phyloP scores from a whole-genome alignment of 1,140 invertebrate species.

The Procambarus virginalis region DNA sequence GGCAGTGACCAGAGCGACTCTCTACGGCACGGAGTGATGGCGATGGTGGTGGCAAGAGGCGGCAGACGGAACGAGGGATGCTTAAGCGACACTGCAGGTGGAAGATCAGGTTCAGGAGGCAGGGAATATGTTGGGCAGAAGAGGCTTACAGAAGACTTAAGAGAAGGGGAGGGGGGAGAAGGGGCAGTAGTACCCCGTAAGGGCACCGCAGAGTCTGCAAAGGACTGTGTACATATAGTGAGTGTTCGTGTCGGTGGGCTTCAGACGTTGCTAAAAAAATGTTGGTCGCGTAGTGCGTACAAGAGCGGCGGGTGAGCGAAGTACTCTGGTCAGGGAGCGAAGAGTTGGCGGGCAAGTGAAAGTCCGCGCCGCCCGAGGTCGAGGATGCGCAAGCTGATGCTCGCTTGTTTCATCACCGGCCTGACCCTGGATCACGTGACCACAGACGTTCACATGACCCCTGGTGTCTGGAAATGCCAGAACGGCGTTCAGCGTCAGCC shows the following conservation, averaged over 20 bases:
- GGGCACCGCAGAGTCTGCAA: too few relatives aligned
- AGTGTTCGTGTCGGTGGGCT: background rate
- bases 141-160: too few relatives aligned
- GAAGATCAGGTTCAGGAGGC: too few relatives aligned
- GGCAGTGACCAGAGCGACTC: too few relatives aligned
- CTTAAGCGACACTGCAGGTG: too few relatives aligned
- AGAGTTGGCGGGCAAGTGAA: background rate
- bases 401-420: slow-evolving; percentile 27
- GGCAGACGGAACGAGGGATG: too few relatives aligned
- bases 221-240: too few relatives aligned
- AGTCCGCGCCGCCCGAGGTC: background rate
- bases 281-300: background rate
- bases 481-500: background rate
- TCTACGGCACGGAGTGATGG: too few relatives aligned
- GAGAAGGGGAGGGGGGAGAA: too few relatives aligned
- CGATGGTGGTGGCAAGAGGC: too few relatives aligned
- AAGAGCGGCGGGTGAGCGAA: background rate
- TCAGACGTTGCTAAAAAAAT: background rate
- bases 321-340: background rate
- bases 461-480: background rate
- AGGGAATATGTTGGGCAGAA: too few relatives aligned
- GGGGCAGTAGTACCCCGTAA: too few relatives aligned
- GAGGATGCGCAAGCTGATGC: slow-evolving; percentile 26
- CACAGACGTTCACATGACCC: slow-evolving; percentile 33
- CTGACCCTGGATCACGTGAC: slow-evolving; percentile 31